Conservation (phyloP, 2,113 vertebrate genomes). For the Zonotrichia leucophrys region DNA sequence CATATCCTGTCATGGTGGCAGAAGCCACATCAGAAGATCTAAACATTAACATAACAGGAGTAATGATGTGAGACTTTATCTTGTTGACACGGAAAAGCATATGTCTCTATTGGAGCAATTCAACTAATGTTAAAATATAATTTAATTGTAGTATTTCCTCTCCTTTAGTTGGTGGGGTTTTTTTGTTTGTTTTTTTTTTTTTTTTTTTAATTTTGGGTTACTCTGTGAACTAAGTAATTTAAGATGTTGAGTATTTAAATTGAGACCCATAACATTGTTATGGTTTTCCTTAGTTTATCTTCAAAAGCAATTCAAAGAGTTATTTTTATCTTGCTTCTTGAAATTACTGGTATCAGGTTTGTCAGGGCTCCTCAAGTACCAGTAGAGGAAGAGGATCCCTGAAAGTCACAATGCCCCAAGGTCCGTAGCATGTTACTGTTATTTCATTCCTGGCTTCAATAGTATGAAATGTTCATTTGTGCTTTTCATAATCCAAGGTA, state of each 20-base stretch:
- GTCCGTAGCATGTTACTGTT: neutral
- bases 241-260: neutral
- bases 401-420: neutral
- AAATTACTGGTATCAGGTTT: neutral
- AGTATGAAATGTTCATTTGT: neutral
- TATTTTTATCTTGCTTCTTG: neutral
- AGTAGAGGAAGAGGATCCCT: neutral
- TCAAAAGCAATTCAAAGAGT: neutral
- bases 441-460: neutral
- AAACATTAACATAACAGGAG: neutral
- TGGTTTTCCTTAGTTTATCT: neutral
- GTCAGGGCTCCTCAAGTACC: neutral
- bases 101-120: neutral
- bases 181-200: neutral
- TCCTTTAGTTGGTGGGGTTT: neutral
- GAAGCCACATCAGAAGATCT: neutral
- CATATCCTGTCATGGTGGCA: neutral
- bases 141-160: neutral
- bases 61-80: neutral
- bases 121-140: neutral
- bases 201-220: neutral
- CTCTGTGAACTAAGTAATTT: neutral
- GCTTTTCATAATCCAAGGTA: neutral
- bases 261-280: neutral
- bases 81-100: neutral